phyloP scores from a whole-genome alignment of 2,113 vertebrate genomes.

The Dipodomys merriami region DNA sequence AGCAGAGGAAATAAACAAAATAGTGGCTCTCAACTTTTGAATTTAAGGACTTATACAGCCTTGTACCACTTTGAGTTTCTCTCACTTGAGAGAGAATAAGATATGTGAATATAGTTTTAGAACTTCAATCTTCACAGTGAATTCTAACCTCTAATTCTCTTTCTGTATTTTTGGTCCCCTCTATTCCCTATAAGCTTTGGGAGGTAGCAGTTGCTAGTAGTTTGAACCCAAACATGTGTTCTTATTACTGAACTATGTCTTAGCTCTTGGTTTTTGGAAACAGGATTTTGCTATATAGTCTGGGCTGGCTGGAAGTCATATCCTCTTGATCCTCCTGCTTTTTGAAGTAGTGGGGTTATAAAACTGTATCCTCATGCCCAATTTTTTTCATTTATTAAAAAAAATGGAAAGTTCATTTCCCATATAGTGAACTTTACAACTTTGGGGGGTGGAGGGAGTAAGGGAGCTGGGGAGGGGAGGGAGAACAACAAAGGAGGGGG shows the following conservation, averaged over 20 bases:
- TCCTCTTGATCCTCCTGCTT: neutral
- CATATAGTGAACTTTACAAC: too few relatives aligned
- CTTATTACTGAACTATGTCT: too few relatives aligned
- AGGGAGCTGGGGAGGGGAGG: too few relatives aligned
- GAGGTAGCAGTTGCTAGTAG: too few relatives aligned
- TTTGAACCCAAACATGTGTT: too few relatives aligned
- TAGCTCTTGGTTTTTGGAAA: too few relatives aligned
- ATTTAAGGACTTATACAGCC: conserved; percentile 27
- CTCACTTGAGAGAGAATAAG: neutral
- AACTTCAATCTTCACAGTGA: conserved; percentile 13
- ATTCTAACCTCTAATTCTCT: neutral
- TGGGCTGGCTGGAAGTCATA: neutral
- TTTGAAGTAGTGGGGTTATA: neutral
- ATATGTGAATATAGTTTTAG: neutral
- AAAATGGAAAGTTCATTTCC: too few relatives aligned
- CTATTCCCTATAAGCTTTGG: neutral
- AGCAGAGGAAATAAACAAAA: neutral
- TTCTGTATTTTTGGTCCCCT: neutral
- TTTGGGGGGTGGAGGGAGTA: too few relatives aligned
- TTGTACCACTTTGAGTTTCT: neutral
- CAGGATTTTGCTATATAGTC: neutral
- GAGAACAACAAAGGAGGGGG: too few relatives aligned
- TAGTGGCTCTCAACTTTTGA: neutral
- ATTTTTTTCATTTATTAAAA: neutral
- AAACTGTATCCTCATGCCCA: neutral